These are phyloP conservation scores for Esperia sulphurella DNA, from an alignment of 2,888 invertebrate species.

Conservation along the genomic window DNA sequence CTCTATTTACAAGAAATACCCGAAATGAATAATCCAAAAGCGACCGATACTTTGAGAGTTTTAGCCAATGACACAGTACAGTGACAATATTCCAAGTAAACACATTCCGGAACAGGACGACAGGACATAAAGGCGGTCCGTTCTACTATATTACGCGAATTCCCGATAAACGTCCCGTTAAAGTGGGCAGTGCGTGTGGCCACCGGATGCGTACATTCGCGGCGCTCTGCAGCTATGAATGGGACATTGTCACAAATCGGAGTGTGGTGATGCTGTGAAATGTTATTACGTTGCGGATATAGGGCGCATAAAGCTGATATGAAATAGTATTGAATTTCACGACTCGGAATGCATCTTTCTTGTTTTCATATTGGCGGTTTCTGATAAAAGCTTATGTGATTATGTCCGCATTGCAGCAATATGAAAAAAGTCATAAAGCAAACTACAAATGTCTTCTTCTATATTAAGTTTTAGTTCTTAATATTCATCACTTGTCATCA, in stretches of 20 bases:
- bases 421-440: no score
- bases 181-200: constrained; percentile 51
- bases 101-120: constrained; percentile 31
- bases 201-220: constrained; percentile 41
- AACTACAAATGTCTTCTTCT: no score
- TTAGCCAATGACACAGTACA: constrained; percentile 11
- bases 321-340: neutral
- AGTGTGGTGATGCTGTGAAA: constrained; percentile 5
- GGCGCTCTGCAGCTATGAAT: constrained; percentile 25
- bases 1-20: no score
- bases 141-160: constrained; percentile 57
- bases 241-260: constrained; percentile 30
- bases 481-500: no score
- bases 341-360: neutral
- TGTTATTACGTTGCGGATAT: constrained; percentile 11
- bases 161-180: constrained; percentile 53
- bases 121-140: constrained; percentile 33
- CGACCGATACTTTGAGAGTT: neutral
- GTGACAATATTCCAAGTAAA: constrained; percentile 58
- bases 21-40: neutral
- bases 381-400: no score
- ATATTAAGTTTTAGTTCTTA: no score
- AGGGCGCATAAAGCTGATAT: neutral
- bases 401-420: no score
- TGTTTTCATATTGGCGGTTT: neutral